Base-by-base conservation (phyloP, 2,797 vertebrate genomes). In the Pelochelys cantorii region DNA sequence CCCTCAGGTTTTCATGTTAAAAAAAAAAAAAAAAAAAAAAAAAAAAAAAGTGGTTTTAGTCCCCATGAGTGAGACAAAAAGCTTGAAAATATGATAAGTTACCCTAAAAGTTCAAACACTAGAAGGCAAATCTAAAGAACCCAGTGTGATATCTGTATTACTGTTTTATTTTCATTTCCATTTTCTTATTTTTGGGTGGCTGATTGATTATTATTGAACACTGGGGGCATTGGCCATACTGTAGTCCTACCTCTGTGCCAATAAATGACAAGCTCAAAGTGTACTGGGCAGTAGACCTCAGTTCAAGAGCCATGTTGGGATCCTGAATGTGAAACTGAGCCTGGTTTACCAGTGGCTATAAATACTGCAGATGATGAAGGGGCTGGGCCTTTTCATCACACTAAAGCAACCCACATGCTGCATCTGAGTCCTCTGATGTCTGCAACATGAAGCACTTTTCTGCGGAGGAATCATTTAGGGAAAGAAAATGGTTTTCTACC, bases 401-500 rank as follows among this genome's bases (percentile, higher is more conserved):
- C 1, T 31, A 17, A 71, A 31, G 2, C 1, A 0, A 10, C 8
- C 0, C 34, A 11, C 4, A 0, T 0, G 29, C 27, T 81, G 15
- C 20, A n/a, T 1, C 3, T 23, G 27, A 11, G 3, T 0, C 13
- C 53, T 13, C 7, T 0, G 54, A 27, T 23, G 0, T 11, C 25
- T 12, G 0, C 2, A 52, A 27, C 4, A 53, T 34, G 55, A 48
- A 14, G 8, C 13, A 42, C n/a, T 34, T 37, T 27, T 23, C 22
- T 27, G n/a, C 57, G n/a, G 34, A 53, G 15, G 25, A 56, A 23
- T 79, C 20, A 79, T n/a, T 23, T 31, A 53, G 31, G 29, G 18
- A 79, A 62, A 65, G 77, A 25, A 13, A 22, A 74, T 3, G 10
- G 3, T 12, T 13, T 22, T 68, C 15, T 4, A 0, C 0, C 31